phyloP scores from a whole-genome alignment of 2,888 invertebrate species.

The Bruchidius siliquastri region DNA sequence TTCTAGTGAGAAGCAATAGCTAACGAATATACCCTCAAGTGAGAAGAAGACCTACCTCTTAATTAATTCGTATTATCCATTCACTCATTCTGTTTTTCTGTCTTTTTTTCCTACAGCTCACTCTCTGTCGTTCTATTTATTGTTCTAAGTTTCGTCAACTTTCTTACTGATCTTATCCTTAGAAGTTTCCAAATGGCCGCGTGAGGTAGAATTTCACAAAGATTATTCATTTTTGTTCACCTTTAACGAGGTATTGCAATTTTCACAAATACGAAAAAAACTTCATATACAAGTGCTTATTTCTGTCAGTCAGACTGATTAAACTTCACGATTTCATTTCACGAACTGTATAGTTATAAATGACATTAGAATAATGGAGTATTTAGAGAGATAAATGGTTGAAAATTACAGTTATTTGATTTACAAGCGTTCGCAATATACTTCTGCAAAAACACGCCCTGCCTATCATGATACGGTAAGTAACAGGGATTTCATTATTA shows the following conservation, averaged over 20 bases:
- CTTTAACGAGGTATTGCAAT: not conserved
- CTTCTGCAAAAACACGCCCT: not conserved
- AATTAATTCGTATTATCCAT: too few relatives aligned
- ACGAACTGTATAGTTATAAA: not conserved
- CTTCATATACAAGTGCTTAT: not conserved
- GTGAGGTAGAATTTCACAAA: not conserved
- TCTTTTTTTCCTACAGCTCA: too few relatives aligned
- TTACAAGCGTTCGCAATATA: not conserved
- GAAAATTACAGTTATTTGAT: constrained; percentile 4
- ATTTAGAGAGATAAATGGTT: constrained; percentile 3
- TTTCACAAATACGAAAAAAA: not conserved
- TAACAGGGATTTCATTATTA: not conserved
- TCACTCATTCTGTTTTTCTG: too few relatives aligned
- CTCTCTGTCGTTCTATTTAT: too few relatives aligned
- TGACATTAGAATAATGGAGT: constrained; percentile 3
- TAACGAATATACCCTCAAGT: too few relatives aligned
- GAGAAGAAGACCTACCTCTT: too few relatives aligned
- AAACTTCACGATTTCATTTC: not conserved
- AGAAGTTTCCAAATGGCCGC: not conserved
- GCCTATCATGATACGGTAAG: not conserved
- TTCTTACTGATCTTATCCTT: too few relatives aligned
- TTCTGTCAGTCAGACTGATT: not conserved
- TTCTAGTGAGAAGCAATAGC: too few relatives aligned
- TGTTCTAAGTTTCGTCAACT: too few relatives aligned
- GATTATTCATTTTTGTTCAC: not conserved